Evolutionary conservation across 2,113 vertebrate species (phyloP).

Genomic region (Trinectes maculatus): DNA sequence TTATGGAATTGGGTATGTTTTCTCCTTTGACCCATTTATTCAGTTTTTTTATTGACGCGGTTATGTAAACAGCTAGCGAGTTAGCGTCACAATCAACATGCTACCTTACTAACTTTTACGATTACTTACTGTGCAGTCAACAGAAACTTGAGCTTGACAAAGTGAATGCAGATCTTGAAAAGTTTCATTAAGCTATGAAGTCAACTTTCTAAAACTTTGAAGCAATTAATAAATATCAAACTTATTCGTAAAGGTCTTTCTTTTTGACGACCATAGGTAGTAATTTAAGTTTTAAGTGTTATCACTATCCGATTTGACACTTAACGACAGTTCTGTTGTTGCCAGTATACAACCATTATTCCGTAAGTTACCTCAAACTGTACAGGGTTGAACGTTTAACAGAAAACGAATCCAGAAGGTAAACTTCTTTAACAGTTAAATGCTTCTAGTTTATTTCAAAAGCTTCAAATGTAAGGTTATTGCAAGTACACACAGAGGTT

Average conservation of each 20-base stretch:
- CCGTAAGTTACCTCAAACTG: not conserved
- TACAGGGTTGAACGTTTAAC: not conserved
- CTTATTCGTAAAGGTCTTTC: too few relatives aligned
- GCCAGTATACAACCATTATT: too few relatives aligned
- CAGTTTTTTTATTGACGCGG: not conserved
- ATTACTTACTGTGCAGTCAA: conserved; percentile 29
- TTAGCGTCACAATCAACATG: conserved; percentile 21
- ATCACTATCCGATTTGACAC: not conserved
- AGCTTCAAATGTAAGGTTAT: too few relatives aligned
- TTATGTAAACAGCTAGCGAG: conserved; percentile 50
- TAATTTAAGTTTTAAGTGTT: not conserved
- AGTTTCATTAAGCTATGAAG: not conserved
- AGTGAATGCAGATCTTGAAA: not conserved
- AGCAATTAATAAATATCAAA: too few relatives aligned
- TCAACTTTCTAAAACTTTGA: not conserved
- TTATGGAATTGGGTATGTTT: not conserved
- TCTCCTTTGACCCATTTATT: not conserved
- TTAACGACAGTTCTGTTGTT: too few relatives aligned
- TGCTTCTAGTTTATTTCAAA: too few relatives aligned
- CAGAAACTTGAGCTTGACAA: not conserved
- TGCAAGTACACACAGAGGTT: too few relatives aligned
- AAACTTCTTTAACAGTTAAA: too few relatives aligned
- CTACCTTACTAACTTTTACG: conserved; percentile 48
- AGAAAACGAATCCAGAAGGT: too few relatives aligned
- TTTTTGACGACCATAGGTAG: not conserved